Evolutionary conservation across 2,113 vertebrate genomes (phyloP).

Genomic region (Rhinoptilus africanus): DNA sequence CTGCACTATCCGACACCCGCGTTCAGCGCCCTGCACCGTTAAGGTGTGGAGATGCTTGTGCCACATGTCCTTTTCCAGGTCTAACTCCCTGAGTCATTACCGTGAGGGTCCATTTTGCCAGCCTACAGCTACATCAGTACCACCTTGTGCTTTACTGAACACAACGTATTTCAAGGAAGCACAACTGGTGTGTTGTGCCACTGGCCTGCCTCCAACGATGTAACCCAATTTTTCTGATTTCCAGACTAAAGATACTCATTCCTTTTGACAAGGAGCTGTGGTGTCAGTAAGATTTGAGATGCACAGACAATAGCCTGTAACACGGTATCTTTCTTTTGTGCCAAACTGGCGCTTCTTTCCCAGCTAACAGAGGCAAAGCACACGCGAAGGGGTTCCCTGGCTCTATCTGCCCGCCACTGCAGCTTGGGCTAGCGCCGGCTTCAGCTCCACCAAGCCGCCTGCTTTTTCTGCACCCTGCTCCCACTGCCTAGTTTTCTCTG

Average conservation of each 20-base stretch:
- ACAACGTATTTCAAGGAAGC: background rate
- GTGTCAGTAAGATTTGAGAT: background rate
- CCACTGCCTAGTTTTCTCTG: background rate
- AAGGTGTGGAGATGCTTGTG: background rate
- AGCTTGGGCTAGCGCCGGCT: background rate
- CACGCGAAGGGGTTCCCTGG: background rate
- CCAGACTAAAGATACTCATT: background rate
- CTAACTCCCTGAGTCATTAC: background rate
- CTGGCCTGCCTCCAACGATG: background rate
- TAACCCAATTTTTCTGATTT: slow-evolving; percentile 5
- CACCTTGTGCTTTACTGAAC: background rate
- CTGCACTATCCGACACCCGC: fast-evolving
- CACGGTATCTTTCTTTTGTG: background rate
- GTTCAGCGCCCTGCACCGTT: background rate
- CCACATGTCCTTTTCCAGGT: background rate
- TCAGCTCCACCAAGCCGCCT: background rate
- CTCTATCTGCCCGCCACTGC: background rate
- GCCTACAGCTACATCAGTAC: background rate
- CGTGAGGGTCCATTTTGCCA: background rate
- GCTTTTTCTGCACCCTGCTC: background rate
- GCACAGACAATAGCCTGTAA: background rate
- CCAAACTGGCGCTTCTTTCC: background rate
- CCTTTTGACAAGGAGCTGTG: background rate
- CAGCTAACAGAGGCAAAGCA: background rate
- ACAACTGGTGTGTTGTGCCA: background rate